A percentile compares a stretch with the other conserved stretches of the same genome.
Evolutionary conservation across 2,888 invertebrate genomes (phyloP).

Genomic region (Epirrhoe tristata): DNA sequence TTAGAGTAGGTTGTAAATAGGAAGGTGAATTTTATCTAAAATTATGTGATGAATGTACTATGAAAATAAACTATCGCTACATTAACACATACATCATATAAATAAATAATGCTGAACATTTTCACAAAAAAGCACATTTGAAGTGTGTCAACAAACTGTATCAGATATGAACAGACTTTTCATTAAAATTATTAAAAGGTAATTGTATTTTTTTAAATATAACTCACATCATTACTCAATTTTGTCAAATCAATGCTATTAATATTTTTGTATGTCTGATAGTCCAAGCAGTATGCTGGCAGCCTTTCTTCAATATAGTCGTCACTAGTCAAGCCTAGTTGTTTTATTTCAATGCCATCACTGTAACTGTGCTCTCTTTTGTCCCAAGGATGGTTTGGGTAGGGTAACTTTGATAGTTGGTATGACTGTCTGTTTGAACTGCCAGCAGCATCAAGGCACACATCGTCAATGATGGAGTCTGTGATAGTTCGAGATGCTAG

Average conservation of each 20-base stretch:
- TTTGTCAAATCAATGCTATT: constrained; percentile 70
- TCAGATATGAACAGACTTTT: no score
- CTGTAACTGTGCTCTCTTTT: constrained; percentile 49
- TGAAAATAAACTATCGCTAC: no score
- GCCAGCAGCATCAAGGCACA: constrained; percentile 59
- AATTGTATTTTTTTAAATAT: no score
- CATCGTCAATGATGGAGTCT: constrained; percentile 64
- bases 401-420: constrained; percentile 36
- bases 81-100: no score
- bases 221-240: constrained; percentile 69
- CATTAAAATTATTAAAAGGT: no score
- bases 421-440: constrained; percentile 41
- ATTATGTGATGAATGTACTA: no score
- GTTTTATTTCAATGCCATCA: constrained; percentile 60
- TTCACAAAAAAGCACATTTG: no score
- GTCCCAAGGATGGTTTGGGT: constrained; percentile 42
- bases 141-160: no score
- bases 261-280: constrained; percentile 55
- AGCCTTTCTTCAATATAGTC: constrained; percentile 72
- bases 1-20: neutral
- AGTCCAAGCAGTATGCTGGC: constrained; percentile 54
- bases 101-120: no score
- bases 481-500: constrained; percentile 59
- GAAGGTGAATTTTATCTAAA: no score
- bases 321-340: constrained; percentile 66